Conservation (phyloP, 2,113 vertebrate genomes). For the Seriola dumerili region DNA sequence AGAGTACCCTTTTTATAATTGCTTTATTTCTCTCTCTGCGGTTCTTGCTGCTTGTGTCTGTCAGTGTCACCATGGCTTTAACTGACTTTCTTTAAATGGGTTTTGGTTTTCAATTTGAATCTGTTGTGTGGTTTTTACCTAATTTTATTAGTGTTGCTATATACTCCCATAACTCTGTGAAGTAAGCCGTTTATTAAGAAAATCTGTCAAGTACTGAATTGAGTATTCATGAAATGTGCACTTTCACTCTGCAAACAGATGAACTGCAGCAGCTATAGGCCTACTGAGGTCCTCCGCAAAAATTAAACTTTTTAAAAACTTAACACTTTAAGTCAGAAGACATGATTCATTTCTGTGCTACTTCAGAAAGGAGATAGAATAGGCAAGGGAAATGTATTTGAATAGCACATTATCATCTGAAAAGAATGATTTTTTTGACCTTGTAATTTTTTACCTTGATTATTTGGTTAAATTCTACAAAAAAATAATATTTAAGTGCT, state of each 20-base stretch:
- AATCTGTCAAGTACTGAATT: slow-evolving; percentile 10
- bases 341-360: neutral
- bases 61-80: neutral
- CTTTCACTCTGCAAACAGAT: neutral
- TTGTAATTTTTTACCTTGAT: too few species aligned
- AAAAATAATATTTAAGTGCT: too few species aligned
- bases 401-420: too few species aligned
- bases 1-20: neutral
- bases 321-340: neutral
- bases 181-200: slow-evolving; percentile 7
- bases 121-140: neutral
- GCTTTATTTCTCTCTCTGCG: slow-evolving; percentile 1
- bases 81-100: neutral
- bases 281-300: neutral
- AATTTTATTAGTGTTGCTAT: slow-evolving; percentile 7
- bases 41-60: neutral
- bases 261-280: neutral
- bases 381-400: too few species aligned
- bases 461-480: too few species aligned
- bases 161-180: neutral
- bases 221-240: slow-evolving; percentile 9
- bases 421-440: too few species aligned
- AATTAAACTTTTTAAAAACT: neutral
- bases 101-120: slow-evolving; percentile 1
- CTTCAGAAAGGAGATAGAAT: neutral